Base-by-base conservation (phyloP, 2,888 invertebrate genomes). In the Cepaea hortensis region DNA sequence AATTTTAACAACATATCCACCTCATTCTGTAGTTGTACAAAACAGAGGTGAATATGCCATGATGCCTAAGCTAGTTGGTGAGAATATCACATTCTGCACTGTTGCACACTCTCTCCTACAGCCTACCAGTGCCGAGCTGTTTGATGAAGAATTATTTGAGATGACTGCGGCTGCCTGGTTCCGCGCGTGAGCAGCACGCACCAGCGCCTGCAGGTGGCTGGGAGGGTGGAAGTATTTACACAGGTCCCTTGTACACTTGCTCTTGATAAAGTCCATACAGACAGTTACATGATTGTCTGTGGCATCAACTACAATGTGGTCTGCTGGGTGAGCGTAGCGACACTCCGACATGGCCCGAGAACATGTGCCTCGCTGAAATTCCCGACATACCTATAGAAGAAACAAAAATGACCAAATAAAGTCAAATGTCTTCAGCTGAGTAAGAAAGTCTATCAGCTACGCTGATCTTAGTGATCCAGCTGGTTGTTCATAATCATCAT, bases 201-300 rank as follows among this genome's bases (percentile, higher is more conserved):
- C 93, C 92, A 96, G 97, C 81, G 93, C 93, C 92, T 96, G 97
- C 96, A 98, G 98, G 97, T 98, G 98, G 97, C 98, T 97, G 96
- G 98, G 98, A 96, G 98, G 98, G 97, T 98, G 98, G 97, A 98
- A 98, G 97, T 98, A 98, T 97, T 98, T 98, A 97, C 98, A 98
- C 96, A 98, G 97, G 96, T 98, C 98, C 96, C 98, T 98, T 96
- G 97, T 97, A 97, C 98, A 98, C 97, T 94, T 94, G 90, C 94
- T 94, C 92, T 94, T 94, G 89, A 98, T 97, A 96, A 97, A 98
- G 97, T 98, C 98, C 98, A 98, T 98, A 98, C 98, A 98, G 96
- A 98, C 98, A 96, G 98, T 98, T 96, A 98, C 98, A 91, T 97
- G 97, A 97, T 98, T 98, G 97, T 98, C 98, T 96, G 97, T 97